Conservation (phyloP, 2,113 vertebrate genomes). For the Mobula hypostoma region DNA sequence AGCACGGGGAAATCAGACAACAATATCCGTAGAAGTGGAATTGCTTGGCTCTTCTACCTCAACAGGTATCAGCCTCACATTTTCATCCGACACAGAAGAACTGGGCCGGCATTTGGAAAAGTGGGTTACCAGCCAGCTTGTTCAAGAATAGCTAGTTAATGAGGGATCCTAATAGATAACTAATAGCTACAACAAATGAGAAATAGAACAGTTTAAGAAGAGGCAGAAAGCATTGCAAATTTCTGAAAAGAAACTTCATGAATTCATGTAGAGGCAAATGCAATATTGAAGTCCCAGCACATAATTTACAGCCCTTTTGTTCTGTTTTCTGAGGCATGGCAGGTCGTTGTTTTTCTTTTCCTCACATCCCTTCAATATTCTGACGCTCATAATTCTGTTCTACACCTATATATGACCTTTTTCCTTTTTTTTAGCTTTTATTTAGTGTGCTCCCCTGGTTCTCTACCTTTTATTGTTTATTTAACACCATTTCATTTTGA, state of each 20-base stretch:
- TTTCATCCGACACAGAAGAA: neutral
- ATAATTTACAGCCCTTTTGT: neutral
- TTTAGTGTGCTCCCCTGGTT: neutral
- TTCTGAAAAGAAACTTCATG: neutral
- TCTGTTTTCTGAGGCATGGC: neutral
- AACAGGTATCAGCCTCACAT: neutral
- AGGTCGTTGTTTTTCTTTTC: neutral
- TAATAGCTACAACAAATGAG: neutral
- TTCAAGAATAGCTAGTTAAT: neutral
- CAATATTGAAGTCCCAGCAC: neutral
- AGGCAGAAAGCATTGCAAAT: neutral
- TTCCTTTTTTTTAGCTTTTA: neutral
- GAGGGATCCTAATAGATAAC: neutral
- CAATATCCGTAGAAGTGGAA: neutral
- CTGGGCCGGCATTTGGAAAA: neutral
- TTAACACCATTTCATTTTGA: neutral
- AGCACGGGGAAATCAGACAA: neutral
- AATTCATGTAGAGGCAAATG: neutral
- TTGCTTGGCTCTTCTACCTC: neutral
- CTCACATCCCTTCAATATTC: neutral
- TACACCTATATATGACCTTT: neutral
- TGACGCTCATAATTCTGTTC: neutral
- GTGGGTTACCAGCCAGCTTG: neutral
- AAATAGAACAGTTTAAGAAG: neutral
- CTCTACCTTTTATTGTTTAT: neutral